These are phyloP conservation scores for Hyla sarda DNA, from an alignment of 2,113 vertebrate species.

Conservation along the genomic window DNA sequence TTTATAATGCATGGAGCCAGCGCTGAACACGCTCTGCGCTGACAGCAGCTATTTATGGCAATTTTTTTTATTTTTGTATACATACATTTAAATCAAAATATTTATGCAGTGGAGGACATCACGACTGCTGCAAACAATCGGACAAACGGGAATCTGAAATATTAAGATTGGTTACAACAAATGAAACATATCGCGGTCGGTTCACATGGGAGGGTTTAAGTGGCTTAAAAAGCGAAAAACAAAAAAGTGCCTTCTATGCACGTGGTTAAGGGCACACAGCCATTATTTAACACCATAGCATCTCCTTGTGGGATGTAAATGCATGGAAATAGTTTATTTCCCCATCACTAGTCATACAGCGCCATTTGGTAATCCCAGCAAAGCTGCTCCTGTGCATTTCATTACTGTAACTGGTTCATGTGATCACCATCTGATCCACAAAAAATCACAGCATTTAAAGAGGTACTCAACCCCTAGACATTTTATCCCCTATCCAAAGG, in stretches of 20 bases:
- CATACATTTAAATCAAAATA: neutral
- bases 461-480: too few species aligned
- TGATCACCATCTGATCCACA: too few species aligned
- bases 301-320: too few species aligned
- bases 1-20: conserved; percentile 3
- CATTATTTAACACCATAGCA: neutral
- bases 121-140: neutral
- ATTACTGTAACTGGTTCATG: too few species aligned
- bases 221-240: neutral
- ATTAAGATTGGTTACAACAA: neutral
- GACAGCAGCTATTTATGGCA: conserved; percentile 5
- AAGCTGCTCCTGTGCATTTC: too few species aligned
- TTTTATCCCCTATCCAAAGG: too few species aligned
- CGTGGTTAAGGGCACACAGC: neutral
- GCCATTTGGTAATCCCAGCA: too few species aligned
- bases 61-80: too few species aligned
- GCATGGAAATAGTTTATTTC: too few species aligned
- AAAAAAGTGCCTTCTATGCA: neutral
- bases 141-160: neutral
- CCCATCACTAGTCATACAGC: too few species aligned
- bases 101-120: neutral
- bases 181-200: too few species aligned
- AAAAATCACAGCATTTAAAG: too few species aligned
- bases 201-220: neutral
- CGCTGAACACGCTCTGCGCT: neutral